Evolutionary conservation across 1,140 invertebrate genomes (phyloP), one percentile per base, ranked within the genome.

Genomic region (Drosophila quadrilineata): DNA sequence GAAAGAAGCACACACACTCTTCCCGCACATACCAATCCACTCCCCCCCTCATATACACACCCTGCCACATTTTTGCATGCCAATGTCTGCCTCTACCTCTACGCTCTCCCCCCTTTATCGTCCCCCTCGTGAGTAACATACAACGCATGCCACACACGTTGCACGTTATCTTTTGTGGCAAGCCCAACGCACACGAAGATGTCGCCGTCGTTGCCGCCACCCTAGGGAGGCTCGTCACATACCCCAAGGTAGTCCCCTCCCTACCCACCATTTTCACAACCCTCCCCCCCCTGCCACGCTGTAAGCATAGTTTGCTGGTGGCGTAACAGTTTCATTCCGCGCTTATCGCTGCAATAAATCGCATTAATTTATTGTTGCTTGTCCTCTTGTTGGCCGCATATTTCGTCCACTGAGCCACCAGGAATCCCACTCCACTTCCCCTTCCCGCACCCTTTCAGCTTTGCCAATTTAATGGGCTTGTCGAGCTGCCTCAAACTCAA

Each of bases 311-410:
- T 43, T 24, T 8, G 21, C 60, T 29, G 52, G 63, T 16, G 33
- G 62, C 36, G 41, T 35, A 31, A 21, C 56, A 49, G 49, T 49
- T 50, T 26, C 72, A 48, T 46, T 69, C 63, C 76, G 64, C 59
- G 52, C 85, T 85, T 88, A 87, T 87, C 85, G 68, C 68, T 33
- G 85, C 85, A 85, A 88, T 88, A 88, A 88, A 88, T 88, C 79
- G 85, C 75, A 88, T 88, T 88, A 88, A 88, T 88, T 88, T 87
- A 87, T 87, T 88, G n/a, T n/a, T n/a, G n/a, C n/a, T n/a, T n/a
- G 85, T 88, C 77, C 68, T 86, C 75, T n/a, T n/a, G n/a, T n/a
- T n/a, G n/a, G 75, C 71, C 73, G 74, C 76, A 87, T 87, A 69
- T 87, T 87, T 71, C 45, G 70, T 62, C 69, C 74, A 67, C 58